A percentile compares a stretch with the other conserved stretches of the same genome.
These are phyloP conservation scores for Plutomurus gul DNA, from an alignment of 1,140 invertebrate species.

Conservation along the genomic window DNA sequence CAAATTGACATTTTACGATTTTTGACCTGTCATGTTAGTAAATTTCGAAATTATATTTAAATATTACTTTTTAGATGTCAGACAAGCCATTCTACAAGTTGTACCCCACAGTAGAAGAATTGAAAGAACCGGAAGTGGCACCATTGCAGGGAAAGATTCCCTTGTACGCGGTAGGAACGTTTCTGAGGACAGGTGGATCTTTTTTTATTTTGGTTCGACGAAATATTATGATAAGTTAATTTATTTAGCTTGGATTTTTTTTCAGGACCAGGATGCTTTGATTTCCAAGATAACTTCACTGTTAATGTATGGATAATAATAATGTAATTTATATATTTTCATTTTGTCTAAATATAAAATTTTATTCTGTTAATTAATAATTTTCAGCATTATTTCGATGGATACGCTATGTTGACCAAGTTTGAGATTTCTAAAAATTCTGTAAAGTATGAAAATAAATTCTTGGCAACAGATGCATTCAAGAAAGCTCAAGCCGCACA, in stretches of 20 bases:
- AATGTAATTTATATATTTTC: no score
- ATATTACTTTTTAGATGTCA: slow-evolving; percentile 3
- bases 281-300: slow-evolving; percentile 56
- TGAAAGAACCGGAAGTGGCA: background rate
- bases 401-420: slow-evolving; percentile 50
- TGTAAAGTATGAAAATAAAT: slow-evolving; percentile 56
- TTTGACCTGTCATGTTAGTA: no score
- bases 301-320: no score
- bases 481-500: slow-evolving; percentile 56
- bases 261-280: slow-evolving; percentile 63
- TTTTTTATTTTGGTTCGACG: slow-evolving; percentile 52
- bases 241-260: no score
- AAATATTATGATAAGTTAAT: no score
- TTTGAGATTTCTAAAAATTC: slow-evolving; percentile 51
- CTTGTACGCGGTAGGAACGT: slow-evolving; percentile 37
- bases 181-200: slow-evolving; percentile 33
- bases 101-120: slow-evolving; percentile 23
- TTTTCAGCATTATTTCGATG: slow-evolving; percentile 52
- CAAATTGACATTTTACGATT: no score
- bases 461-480: slow-evolving; percentile 58
- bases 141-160: slow-evolving; percentile 32
- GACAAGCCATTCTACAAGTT: slow-evolving; percentile 49
- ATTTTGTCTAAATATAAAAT: background rate
- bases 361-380: background rate
- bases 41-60: no score